A percentile compares a stretch with the other conserved stretches of the same genome.
phyloP scores from a whole-genome alignment of 2,797 vertebrate species.

The Carduelis carduelis region DNA sequence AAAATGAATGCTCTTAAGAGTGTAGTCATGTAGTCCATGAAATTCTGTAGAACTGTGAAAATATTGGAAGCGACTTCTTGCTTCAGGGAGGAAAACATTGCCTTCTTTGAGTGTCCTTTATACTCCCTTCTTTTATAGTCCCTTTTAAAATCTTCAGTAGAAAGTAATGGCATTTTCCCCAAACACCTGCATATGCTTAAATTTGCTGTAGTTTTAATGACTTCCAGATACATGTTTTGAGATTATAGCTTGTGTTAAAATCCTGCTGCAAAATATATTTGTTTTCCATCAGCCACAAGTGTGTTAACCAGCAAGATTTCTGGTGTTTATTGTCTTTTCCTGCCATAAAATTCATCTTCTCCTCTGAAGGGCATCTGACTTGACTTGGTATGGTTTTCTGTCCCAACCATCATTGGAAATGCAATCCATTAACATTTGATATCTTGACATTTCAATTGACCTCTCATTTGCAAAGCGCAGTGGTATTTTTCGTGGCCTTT shows the following conservation, averaged over 20 bases:
- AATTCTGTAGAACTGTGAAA: background rate
- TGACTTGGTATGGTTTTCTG: conserved; percentile 43
- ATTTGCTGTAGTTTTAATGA: conserved; percentile 1
- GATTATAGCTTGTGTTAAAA: conserved; percentile 25
- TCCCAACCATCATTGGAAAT: conserved; percentile 40
- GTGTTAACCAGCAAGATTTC: conserved; percentile 22
- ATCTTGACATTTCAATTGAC: conserved; percentile 66
- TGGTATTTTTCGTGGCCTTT: conserved; percentile 68
- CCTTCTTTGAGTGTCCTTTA: conserved; percentile 18
- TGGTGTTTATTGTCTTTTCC: conserved; percentile 47
- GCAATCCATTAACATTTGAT: conserved; percentile 63
- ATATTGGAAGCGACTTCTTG: conserved; percentile 37
- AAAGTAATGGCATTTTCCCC: conserved; percentile 16
- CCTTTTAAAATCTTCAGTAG: conserved; percentile 28
- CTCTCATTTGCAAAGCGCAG: conserved; percentile 67
- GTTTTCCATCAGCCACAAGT: conserved; percentile 20
- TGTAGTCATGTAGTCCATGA: background rate
- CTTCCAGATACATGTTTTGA: conserved; percentile 3
- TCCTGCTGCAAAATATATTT: background rate
- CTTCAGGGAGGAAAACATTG: conserved; percentile 39
- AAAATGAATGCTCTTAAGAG: background rate
- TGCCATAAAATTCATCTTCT: conserved; percentile 41
- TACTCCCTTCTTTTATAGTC: background rate
- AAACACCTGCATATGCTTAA: conserved; percentile 45
- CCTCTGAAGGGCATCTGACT: conserved; percentile 26